phyloP scores from a whole-genome alignment of 2,888 invertebrate species.

The Sinhomidia bicolor region DNA sequence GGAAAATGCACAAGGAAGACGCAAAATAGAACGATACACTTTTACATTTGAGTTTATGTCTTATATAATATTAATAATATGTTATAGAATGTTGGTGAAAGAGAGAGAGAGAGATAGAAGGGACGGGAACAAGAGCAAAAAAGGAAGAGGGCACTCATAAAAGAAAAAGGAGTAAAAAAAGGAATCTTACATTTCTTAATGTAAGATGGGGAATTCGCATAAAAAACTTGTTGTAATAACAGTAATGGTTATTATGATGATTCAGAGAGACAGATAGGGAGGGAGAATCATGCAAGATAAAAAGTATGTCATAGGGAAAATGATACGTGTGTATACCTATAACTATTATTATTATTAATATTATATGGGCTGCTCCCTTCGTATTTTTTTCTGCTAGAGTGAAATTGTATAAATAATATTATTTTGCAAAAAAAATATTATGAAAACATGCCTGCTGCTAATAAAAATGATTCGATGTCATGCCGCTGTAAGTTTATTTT shows the following conservation, averaged over 20 bases:
- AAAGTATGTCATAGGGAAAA: no score
- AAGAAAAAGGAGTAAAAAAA: neutral
- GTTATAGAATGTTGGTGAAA: neutral
- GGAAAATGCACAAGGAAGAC: slow-evolving; percentile 5
- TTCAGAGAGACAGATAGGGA: slow-evolving; percentile 31
- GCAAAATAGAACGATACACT: neutral
- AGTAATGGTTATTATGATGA: slow-evolving; percentile 49
- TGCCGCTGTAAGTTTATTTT: no score
- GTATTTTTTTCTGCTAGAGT: neutral
- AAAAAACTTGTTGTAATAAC: slow-evolving; percentile 58
- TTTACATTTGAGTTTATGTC: neutral
- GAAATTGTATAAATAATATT: neutral
- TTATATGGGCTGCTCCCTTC: neutral
- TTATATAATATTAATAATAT: neutral
- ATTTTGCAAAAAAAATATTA: neutral
- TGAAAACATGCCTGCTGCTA: neutral
- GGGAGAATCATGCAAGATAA: neutral
- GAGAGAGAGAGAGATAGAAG: no score
- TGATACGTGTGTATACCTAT: no score
- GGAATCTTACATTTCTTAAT: no score
- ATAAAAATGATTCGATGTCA: no score
- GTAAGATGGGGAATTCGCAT: slow-evolving; percentile 18
- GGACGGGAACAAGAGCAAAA: neutral
- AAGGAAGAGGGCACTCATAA: neutral
- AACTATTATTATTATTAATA: no score